phyloP scores from a whole-genome alignment of 1,140 invertebrate species.

The Pygmarrhopalites habei region DNA sequence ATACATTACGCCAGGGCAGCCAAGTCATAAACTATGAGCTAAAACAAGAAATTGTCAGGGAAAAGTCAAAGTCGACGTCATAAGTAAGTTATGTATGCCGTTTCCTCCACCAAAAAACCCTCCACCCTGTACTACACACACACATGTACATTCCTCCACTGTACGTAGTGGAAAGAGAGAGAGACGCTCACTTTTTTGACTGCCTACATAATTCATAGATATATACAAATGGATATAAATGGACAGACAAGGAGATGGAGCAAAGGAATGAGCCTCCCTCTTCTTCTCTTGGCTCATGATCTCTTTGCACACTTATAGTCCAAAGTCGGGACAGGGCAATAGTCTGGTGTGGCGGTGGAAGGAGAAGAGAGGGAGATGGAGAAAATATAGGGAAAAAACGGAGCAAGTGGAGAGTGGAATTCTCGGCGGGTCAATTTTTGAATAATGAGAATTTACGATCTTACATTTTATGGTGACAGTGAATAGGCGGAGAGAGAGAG shows the following conservation, averaged over 20 bases:
- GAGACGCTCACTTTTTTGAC: not conserved
- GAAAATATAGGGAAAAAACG: not conserved
- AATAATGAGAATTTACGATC: conserved; percentile 39
- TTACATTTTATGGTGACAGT: conserved; percentile 34
- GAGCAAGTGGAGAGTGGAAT: conserved; percentile 18
- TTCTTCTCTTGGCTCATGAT: too few relatives aligned
- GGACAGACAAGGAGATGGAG: not conserved
- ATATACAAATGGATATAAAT: conserved; percentile 12
- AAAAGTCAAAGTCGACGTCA: not conserved
- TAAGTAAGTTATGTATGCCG: not conserved
- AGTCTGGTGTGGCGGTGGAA: too few relatives aligned
- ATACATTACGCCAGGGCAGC: too few relatives aligned
- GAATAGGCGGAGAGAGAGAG: conserved; percentile 18
- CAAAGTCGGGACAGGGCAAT: too few relatives aligned
- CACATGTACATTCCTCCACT: too few relatives aligned
- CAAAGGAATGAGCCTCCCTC: too few relatives aligned
- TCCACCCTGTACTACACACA: too few relatives aligned
- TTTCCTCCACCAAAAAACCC: too few relatives aligned
- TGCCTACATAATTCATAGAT: conserved; percentile 7
- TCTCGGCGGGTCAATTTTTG: conserved; percentile 38
- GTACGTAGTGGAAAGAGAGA: not conserved
- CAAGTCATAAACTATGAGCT: too few relatives aligned
- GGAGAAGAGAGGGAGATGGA: not conserved
- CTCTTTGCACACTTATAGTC: too few relatives aligned
- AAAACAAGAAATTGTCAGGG: too few relatives aligned